Conservation (phyloP, 1,140 invertebrate species). For the Nymphalis io region DNA sequence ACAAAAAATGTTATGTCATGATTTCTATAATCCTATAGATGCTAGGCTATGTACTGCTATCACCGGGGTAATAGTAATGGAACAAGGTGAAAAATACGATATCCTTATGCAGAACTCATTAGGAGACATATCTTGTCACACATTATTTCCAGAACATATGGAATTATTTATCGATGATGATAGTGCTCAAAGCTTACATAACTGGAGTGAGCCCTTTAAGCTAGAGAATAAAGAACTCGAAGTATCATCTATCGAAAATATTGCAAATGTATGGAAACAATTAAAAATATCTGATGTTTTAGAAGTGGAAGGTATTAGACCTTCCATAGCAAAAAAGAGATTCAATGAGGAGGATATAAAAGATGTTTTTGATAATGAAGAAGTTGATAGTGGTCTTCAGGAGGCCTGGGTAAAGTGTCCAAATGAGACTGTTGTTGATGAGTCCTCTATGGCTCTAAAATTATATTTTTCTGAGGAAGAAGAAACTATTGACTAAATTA, state of each 20-base stretch:
- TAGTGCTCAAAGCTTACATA: slow-evolving; percentile 48
- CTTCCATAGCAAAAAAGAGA: slow-evolving; percentile 32
- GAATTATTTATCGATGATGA: slow-evolving; percentile 58
- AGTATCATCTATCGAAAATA: slow-evolving; percentile 53
- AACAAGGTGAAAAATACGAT: slow-evolving; percentile 53
- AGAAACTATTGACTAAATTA: background rate
- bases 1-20: slow-evolving; percentile 52
- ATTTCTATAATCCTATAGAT: slow-evolving; percentile 60
- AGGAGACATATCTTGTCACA: slow-evolving; percentile 64
- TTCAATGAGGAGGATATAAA: slow-evolving; percentile 57
- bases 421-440: slow-evolving; percentile 34
- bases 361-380: slow-evolving; percentile 58
- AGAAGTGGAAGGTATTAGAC: slow-evolving; percentile 38
- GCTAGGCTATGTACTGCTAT: slow-evolving; percentile 51
- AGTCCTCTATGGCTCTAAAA: slow-evolving; percentile 41
- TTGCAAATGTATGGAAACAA: slow-evolving; percentile 53
- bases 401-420: slow-evolving; percentile 54
- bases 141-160: slow-evolving; percentile 62
- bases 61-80: slow-evolving; percentile 50
- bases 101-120: slow-evolving; percentile 67
- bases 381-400: slow-evolving; percentile 55
- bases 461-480: slow-evolving; percentile 49
- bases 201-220: slow-evolving; percentile 56
- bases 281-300: slow-evolving; percentile 57
- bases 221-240: slow-evolving; percentile 49